Evolutionary conservation across 2,797 vertebrate species (phyloP).

Genomic region (Siniperca obscura): DNA sequence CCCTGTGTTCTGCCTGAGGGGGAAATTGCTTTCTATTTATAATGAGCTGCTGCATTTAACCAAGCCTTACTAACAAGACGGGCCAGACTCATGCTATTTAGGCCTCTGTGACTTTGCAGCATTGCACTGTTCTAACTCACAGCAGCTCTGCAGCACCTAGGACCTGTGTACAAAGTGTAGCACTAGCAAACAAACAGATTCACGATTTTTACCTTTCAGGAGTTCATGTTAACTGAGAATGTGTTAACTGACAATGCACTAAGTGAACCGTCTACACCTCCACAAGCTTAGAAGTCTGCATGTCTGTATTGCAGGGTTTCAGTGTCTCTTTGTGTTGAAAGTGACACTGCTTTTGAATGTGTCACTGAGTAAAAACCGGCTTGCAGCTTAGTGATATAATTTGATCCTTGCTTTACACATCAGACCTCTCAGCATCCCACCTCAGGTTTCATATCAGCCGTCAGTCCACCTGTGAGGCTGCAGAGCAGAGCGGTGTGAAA

Average conservation of each 20-base stretch:
- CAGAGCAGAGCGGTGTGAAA: slow-evolving; percentile 65
- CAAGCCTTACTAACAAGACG: slow-evolving; percentile 75
- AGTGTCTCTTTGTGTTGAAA: slow-evolving; percentile 42
- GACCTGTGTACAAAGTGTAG: background rate
- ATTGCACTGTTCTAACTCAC: slow-evolving; percentile 47
- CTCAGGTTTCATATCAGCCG: slow-evolving; percentile 65
- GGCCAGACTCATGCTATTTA: slow-evolving; percentile 57
- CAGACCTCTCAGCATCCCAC: slow-evolving; percentile 42
- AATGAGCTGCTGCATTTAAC: slow-evolving; percentile 78
- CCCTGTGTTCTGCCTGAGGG: slow-evolving; percentile 67
- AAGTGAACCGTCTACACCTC: background rate
- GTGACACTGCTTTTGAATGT: slow-evolving; percentile 38
- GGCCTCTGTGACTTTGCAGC: slow-evolving; percentile 71
- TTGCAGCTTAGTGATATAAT: slow-evolving; percentile 46
- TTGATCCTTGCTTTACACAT: slow-evolving; percentile 66
- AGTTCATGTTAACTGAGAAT: slow-evolving; percentile 21
- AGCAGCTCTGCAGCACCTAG: slow-evolving; percentile 55
- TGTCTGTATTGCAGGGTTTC: slow-evolving; percentile 22
- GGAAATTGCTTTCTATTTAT: slow-evolving; percentile 78
- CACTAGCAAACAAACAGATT: slow-evolving; percentile 4
- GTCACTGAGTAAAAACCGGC: slow-evolving; percentile 41
- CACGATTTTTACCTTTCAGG: slow-evolving; percentile 6
- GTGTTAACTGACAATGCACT: background rate
- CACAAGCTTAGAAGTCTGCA: slow-evolving; percentile 4
- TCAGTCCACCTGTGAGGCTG: slow-evolving; percentile 64